Conservation (phyloP, 2,888 invertebrate species). For the Aleiodes testaceus region DNA sequence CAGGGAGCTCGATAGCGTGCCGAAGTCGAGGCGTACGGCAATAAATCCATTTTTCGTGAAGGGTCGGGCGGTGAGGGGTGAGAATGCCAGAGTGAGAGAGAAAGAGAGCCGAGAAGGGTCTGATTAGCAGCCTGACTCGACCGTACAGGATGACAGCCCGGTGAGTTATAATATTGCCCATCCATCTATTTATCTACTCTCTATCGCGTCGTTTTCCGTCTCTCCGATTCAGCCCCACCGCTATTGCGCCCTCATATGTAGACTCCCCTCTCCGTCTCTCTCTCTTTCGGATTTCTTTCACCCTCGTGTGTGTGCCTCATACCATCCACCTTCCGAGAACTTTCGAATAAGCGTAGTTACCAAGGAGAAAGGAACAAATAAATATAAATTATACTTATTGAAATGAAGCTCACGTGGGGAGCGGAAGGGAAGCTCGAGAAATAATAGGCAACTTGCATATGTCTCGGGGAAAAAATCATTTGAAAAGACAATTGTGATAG, state of each 20-base stretch:
- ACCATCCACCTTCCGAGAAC: conserved; percentile 12
- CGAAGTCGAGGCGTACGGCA: conserved; percentile 73
- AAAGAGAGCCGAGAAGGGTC: conserved; percentile 66
- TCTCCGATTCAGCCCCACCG: conserved; percentile 40
- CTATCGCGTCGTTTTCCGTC: conserved; percentile 61
- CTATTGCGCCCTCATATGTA: conserved; percentile 52
- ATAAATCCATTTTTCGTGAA: conserved; percentile 74
- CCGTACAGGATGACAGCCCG: conserved; percentile 73
- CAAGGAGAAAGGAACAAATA: conserved; percentile 55
- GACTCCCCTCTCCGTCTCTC: conserved; percentile 47
- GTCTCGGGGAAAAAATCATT: too few relatives aligned
- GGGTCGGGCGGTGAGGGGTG: conserved; percentile 65
- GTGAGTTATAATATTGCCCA: conserved; percentile 74
- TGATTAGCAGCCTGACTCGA: conserved; percentile 74
- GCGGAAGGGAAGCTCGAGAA: not conserved
- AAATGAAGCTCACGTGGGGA: conserved; percentile 4
- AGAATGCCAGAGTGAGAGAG: conserved; percentile 48
- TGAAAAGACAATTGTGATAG: too few relatives aligned
- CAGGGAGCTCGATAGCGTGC: conserved; percentile 73
- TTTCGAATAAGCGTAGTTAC: conserved; percentile 38
- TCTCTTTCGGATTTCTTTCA: conserved; percentile 23
- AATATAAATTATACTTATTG: conserved; percentile 57
- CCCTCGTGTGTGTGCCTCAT: conserved; percentile 3
- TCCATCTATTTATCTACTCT: conserved; percentile 74
- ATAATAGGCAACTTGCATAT: too few relatives aligned